Conservation (phyloP, 2,888 invertebrate genomes). For the Elmis aenea region DNA sequence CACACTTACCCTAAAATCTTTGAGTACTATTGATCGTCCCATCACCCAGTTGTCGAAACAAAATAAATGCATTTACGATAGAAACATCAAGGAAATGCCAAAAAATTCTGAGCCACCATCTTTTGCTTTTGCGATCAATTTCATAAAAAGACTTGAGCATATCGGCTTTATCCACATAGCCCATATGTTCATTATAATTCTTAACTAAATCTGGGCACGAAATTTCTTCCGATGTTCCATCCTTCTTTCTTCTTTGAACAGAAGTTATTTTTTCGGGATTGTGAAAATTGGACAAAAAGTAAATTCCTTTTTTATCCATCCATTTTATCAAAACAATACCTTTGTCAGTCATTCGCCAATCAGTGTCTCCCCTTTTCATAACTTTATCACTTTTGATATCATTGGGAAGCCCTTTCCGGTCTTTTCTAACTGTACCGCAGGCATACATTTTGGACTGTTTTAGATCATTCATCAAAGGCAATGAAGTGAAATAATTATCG, state of each 20-base stretch:
- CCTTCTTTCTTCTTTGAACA: conserved; percentile 14
- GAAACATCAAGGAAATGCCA: conserved; percentile 11
- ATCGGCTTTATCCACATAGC: conserved; percentile 19
- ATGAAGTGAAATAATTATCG: conserved; percentile 21
- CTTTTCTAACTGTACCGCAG: not conserved
- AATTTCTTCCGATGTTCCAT: conserved; percentile 9
- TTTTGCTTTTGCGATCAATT: conserved; percentile 16
- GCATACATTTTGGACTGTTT: not conserved
- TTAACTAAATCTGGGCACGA: conserved; percentile 17
- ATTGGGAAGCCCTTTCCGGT: not conserved
- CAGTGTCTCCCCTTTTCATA: not conserved
- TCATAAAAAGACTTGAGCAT: no score
- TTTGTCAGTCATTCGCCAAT: not conserved
- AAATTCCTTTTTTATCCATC: conserved; percentile 4
- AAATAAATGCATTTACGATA: conserved; percentile 13
- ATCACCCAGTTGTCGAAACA: conserved; percentile 10
- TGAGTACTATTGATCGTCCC: conserved; percentile 4
- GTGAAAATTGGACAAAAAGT: conserved; percentile 3
- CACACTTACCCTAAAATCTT: conserved; percentile 5
- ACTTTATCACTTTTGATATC: conserved; percentile 3
- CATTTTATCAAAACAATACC: conserved; percentile 2
- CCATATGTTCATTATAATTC: conserved; percentile 22
- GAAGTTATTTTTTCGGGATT: conserved; percentile 1
- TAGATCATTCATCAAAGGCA: conserved; percentile 20
- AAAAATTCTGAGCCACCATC: conserved; percentile 16